These are phyloP conservation scores for Latheticus oryzae DNA, from an alignment of 2,888 invertebrate genomes.

Conservation along the genomic window DNA sequence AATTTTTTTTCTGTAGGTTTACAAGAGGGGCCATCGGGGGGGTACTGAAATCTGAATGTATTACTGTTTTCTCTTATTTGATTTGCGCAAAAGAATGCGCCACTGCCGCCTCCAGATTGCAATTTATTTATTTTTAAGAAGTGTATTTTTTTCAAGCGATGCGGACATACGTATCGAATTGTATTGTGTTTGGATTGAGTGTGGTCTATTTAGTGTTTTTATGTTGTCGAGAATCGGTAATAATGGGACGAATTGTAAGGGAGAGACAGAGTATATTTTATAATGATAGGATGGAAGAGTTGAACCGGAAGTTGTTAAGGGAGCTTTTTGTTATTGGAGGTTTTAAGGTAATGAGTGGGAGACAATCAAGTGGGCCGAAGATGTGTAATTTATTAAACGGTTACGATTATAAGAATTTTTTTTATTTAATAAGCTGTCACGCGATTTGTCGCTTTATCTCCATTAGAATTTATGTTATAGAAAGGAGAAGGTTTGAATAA, in stretches of 20 bases:
- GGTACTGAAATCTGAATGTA: slow-evolving; percentile 22
- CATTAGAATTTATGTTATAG: slow-evolving; percentile 7
- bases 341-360: slow-evolving; percentile 19
- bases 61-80: slow-evolving; percentile 22
- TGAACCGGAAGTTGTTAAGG: slow-evolving; percentile 33
- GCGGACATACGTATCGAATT: slow-evolving; percentile 23
- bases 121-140: slow-evolving; percentile 28
- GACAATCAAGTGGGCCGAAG: too few relatives aligned
- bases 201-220: slow-evolving; percentile 3
- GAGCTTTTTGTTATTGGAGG: slow-evolving; percentile 15
- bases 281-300: slow-evolving; percentile 35
- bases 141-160: slow-evolving; percentile 16
- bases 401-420: slow-evolving; percentile 9
- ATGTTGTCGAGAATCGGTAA: slow-evolving; percentile 1
- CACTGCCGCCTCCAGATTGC: slow-evolving; percentile 20
- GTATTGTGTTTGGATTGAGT: slow-evolving; percentile 20
- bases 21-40: slow-evolving; percentile 4
- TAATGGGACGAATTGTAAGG: slow-evolving; percentile 33
- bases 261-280: slow-evolving; percentile 35
- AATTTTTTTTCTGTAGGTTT: too few relatives aligned
- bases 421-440: slow-evolving; percentile 15
- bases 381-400: slow-evolving; percentile 6
- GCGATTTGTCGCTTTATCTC: not conserved
- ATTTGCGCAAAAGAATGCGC: slow-evolving; percentile 29
- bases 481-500: slow-evolving; percentile 12